These are phyloP conservation scores for Glaucidium brasilianum DNA, from an alignment of 2,113 vertebrate species.

Conservation along the genomic window DNA sequence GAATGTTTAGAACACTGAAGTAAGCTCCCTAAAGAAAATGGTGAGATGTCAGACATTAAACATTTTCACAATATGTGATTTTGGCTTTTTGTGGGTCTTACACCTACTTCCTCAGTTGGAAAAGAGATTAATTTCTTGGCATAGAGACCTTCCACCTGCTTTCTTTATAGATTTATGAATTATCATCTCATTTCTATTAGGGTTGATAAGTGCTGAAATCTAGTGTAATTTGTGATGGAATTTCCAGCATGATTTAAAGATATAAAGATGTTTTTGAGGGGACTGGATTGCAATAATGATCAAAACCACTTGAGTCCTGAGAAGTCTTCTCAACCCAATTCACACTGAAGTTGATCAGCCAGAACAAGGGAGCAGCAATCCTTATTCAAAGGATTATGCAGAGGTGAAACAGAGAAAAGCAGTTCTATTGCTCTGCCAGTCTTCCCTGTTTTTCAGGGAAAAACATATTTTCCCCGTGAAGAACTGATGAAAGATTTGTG, in stretches of 20 bases:
- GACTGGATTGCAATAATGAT: not conserved
- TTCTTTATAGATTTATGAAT: not conserved
- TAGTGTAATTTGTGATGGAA: not conserved
- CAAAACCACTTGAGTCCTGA: not conserved
- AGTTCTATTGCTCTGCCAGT: not conserved
- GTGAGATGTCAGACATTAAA: not conserved
- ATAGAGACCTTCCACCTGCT: not conserved
- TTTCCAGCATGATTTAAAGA: not conserved
- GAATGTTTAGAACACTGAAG: not conserved
- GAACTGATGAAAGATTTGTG: not conserved
- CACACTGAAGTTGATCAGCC: not conserved
- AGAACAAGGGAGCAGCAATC: not conserved
- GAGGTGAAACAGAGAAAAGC: not conserved
- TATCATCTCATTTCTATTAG: not conserved
- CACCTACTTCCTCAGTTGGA: not conserved
- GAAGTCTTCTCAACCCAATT: not conserved
- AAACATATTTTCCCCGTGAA: not conserved
- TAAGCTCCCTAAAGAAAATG: not conserved
- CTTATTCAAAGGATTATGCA: not conserved
- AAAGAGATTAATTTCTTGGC: not conserved
- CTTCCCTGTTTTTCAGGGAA: not conserved
- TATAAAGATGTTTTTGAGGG: not conserved
- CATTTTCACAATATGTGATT: not conserved
- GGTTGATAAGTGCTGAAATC: not conserved
- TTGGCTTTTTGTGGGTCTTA: not conserved